These are phyloP conservation scores for Seriola dumerili DNA, from an alignment of 2,113 vertebrate species.

Conservation along the genomic window DNA sequence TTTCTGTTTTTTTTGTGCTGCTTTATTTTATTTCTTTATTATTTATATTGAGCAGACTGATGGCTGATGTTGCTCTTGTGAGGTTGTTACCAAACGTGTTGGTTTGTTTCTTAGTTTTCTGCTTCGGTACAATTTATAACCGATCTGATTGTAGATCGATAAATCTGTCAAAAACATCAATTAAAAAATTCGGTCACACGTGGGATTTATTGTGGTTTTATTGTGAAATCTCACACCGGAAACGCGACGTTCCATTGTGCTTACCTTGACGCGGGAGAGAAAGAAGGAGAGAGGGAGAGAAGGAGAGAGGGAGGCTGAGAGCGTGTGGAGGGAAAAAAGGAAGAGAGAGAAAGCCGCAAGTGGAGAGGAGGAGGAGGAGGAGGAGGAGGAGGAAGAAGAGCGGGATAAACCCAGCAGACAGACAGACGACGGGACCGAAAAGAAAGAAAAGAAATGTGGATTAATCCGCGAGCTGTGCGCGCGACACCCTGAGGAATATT, in stretches of 20 bases:
- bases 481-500: constrained; percentile 14
- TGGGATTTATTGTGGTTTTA: constrained; percentile 19
- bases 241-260: not conserved
- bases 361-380: not conserved
- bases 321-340: constrained; percentile 17
- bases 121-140: too few species aligned
- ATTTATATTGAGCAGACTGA: too few species aligned
- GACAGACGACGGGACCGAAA: constrained; percentile 39
- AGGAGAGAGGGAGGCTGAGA: not conserved
- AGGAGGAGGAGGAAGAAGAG: constrained; percentile 19
- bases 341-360: not conserved
- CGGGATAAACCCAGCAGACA: constrained; percentile 18
- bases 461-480: not conserved
- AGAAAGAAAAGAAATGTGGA: constrained; percentile 32
- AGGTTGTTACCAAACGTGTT: too few species aligned
- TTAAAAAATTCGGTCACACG: not conserved
- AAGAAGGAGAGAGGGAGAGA: not conserved
- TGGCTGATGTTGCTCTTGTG: too few species aligned
- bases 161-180: too few species aligned
- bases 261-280: constrained; percentile 8
- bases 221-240: constrained; percentile 35
- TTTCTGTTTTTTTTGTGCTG: too few species aligned
- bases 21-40: too few species aligned
- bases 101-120: too few species aligned
- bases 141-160: too few species aligned